These are phyloP conservation scores for Heterohyrax brucei DNA, from an alignment of 2,797 vertebrate species.

Conservation along the genomic window DNA sequence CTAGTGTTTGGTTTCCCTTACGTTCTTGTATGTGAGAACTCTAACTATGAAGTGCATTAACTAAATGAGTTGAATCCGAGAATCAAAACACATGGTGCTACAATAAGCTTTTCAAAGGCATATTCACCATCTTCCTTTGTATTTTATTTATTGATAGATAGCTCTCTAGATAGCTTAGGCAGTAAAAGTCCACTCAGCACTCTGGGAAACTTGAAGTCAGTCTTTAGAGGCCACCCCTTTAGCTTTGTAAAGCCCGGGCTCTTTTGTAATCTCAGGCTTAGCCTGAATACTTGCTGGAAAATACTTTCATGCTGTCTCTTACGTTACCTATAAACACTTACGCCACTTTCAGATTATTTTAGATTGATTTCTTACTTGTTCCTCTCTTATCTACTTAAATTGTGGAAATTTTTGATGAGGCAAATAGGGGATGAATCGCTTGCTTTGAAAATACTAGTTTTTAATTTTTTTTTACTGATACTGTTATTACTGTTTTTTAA, in stretches of 20 bases:
- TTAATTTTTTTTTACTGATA: background rate
- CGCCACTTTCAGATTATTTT: slow-evolving; percentile 33
- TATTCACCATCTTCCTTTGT: background rate
- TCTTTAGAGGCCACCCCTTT: slow-evolving; percentile 23
- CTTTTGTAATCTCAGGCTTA: background rate
- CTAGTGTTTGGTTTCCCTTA: background rate
- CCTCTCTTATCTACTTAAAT: slow-evolving; percentile 3
- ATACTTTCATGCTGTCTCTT: background rate
- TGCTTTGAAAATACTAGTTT: slow-evolving; percentile 9
- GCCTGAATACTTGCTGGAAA: slow-evolving; percentile 8
- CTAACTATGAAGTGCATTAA: background rate
- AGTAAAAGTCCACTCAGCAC: background rate
- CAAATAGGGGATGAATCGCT: background rate
- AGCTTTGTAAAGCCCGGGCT: background rate
- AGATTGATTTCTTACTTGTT: background rate
- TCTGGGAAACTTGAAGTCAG: slow-evolving; percentile 16
- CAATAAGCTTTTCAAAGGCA: background rate
- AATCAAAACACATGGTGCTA: background rate
- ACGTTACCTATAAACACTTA: background rate
- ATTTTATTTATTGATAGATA: background rate
- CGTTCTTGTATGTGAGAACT: background rate
- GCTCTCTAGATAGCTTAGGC: background rate
- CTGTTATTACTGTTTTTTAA: background rate
- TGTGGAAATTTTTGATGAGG: slow-evolving; percentile 39
- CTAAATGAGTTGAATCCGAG: slow-evolving; percentile 16